Evolutionary conservation across 1,140 invertebrate species (phyloP).

Genomic region (Drosophila mojavensis): DNA sequence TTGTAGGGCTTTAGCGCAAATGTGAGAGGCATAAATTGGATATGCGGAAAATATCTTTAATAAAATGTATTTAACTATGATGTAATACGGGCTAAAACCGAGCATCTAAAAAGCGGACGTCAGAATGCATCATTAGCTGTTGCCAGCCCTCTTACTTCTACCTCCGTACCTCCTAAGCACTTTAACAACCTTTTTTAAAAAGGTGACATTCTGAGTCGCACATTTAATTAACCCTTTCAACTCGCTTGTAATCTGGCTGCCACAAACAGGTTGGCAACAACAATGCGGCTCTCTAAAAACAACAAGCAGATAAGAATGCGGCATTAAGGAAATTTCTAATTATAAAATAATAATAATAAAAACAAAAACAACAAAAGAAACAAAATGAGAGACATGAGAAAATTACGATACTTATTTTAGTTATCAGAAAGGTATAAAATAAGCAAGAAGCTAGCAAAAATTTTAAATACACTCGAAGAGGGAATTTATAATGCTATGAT

Average conservation of each 20-base stretch:
- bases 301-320: slow-evolving; percentile 72
- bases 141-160: neutral
- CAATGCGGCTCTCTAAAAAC: slow-evolving; percentile 41
- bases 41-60: slow-evolving; percentile 19
- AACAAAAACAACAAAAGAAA: too few species aligned
- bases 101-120: too few species aligned
- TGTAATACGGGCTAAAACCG: neutral
- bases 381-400: neutral
- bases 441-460: too few species aligned
- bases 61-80: slow-evolving; percentile 5
- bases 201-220: slow-evolving; percentile 7
- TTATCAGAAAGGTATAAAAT: too few species aligned
- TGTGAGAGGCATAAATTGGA: slow-evolving; percentile 26
- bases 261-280: slow-evolving; percentile 48
- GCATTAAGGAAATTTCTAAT: slow-evolving; percentile 65
- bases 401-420: neutral
- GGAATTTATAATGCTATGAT: too few species aligned
- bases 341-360: slow-evolving; percentile 20
- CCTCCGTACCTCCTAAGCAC: neutral
- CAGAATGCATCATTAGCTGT: too few species aligned
- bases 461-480: too few species aligned
- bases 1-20: slow-evolving; percentile 34
- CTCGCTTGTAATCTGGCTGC: slow-evolving; percentile 45
- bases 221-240: slow-evolving; percentile 75
- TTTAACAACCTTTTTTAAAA: neutral